phyloP scores from a whole-genome alignment of 2,888 invertebrate species.

The Leptinotarsa haldemani region DNA sequence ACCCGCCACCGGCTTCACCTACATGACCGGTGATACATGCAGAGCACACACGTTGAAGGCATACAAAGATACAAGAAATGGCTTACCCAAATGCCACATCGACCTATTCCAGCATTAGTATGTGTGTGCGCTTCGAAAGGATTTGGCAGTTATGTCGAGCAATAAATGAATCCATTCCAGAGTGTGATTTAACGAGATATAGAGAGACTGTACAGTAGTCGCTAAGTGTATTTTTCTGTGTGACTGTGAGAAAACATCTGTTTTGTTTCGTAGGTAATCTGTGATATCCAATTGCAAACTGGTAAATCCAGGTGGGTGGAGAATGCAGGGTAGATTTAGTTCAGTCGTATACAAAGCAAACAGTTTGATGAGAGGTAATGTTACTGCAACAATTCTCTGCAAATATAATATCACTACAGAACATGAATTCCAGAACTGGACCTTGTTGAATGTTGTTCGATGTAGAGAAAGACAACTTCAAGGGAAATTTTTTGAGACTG shows the following conservation, averaged over 20 bases:
- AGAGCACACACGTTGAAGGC: constrained; percentile 67
- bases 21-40: constrained; percentile 77
- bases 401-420: too few species aligned
- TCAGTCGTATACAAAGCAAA: not conserved
- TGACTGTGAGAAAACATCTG: constrained; percentile 23
- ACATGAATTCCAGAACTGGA: too few species aligned
- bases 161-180: constrained; percentile 66
- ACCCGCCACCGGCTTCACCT: constrained; percentile 81
- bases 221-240: constrained; percentile 58
- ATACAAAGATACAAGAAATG: constrained; percentile 60
- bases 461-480: too few species aligned
- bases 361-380: too few species aligned
- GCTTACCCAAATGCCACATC: constrained; percentile 61
- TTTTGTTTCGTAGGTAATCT: constrained; percentile 50
- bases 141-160: constrained; percentile 48
- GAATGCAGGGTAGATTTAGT: not conserved
- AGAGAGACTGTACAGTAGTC: constrained; percentile 63
- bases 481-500: not conserved
- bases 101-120: constrained; percentile 59
- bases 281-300: constrained; percentile 40
- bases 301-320: not conserved
- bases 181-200: constrained; percentile 62
- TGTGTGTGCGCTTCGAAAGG: constrained; percentile 4
- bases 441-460: too few species aligned
- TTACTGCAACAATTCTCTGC: too few species aligned